Percentiles rank a stretch among this genome's conserved stretches.
Conservation (phyloP, 2,797 vertebrate species). For the Neosilurus hyrtlii region DNA sequence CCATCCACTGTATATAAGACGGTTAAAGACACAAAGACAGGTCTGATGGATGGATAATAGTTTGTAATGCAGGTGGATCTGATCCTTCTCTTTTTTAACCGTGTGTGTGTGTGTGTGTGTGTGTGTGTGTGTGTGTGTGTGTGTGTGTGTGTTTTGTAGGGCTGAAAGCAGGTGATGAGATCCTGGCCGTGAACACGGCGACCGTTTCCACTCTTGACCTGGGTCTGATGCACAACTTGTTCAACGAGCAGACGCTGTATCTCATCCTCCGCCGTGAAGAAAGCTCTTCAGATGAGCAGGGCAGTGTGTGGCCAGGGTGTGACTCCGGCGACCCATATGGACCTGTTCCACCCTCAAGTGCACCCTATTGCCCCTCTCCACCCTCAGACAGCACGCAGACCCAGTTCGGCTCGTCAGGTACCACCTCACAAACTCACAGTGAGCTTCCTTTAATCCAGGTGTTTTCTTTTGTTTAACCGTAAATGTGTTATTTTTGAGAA, state of each 20-base stretch:
- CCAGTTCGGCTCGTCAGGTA: conserved; percentile 74
- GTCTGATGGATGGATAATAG: neutral
- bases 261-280: conserved; percentile 75
- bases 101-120: conserved; percentile 15
- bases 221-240: conserved; percentile 82
- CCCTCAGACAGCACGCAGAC: conserved; percentile 64
- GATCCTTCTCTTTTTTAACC: neutral
- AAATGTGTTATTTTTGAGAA: no score
- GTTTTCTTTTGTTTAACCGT: neutral
- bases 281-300: conserved; percentile 37
- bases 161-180: conserved; percentile 83
- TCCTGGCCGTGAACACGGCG: conserved; percentile 81
- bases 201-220: conserved; percentile 81
- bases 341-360: conserved; percentile 64
- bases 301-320: conserved; percentile 69
- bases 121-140: conserved; percentile 10
- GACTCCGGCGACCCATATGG: conserved; percentile 62
- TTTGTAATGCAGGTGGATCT: neutral
- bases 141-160: conserved; percentile 66
- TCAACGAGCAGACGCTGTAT: conserved; percentile 78
- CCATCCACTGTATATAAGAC: neutral
- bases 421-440: neutral
- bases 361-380: conserved; percentile 57
- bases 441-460: neutral
- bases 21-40: neutral